These are phyloP conservation scores for Psittacula cyanocephala DNA, from an alignment of 2,113 vertebrate genomes.

Conservation along the genomic window DNA sequence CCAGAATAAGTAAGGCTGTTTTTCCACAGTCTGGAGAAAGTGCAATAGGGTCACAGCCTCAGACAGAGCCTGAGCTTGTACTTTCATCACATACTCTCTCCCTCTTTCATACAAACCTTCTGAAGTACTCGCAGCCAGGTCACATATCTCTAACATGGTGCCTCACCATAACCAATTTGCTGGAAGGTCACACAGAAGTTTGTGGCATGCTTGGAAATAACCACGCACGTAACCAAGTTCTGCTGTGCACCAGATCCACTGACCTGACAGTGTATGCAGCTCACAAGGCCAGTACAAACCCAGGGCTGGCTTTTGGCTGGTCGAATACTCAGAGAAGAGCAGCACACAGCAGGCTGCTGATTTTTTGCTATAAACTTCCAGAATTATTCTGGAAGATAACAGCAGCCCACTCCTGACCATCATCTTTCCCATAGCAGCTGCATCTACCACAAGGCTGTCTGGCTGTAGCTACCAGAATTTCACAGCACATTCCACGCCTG, in stretches of 20 bases:
- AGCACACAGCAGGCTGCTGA: not conserved
- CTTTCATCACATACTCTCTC: not conserved
- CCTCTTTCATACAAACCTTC: not conserved
- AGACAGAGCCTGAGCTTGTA: not conserved
- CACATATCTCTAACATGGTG: not conserved
- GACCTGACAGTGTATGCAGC: accelerated
- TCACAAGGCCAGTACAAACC: not conserved
- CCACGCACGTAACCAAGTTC: not conserved
- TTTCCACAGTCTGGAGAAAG: not conserved
- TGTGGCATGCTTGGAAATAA: not conserved
- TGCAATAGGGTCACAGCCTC: not conserved
- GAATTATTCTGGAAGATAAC: not conserved
- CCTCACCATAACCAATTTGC: not conserved
- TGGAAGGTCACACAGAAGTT: not conserved
- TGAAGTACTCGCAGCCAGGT: not conserved
- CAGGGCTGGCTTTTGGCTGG: not conserved
- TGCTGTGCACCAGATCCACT: not conserved
- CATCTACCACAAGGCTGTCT: not conserved
- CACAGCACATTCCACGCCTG: not conserved
- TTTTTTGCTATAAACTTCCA: not conserved
- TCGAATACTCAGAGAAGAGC: accelerated
- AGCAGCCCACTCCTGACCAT: not conserved
- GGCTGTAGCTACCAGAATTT: slow-evolving; percentile 20
- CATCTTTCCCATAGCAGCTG: not conserved
- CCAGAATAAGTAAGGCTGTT: not conserved